Base-by-base conservation (phyloP, 2,888 invertebrate species). In the Hetaerina titia region DNA sequence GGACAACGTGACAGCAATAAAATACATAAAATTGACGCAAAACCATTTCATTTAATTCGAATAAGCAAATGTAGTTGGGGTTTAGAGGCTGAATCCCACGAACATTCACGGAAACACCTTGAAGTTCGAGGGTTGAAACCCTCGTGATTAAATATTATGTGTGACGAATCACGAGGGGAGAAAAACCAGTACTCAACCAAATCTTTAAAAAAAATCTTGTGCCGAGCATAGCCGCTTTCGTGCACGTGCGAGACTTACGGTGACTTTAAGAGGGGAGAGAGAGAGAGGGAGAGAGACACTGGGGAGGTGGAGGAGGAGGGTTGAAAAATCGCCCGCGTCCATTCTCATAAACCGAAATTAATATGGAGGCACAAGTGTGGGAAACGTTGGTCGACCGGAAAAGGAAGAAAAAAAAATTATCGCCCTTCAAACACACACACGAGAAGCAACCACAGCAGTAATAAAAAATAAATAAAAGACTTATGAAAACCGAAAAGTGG, bases 321-420 rank as follows among this genome's bases (percentile, higher is more conserved):
- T n/a, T n/a, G n/a, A 22, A 69, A 69, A 81, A 81, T 81, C 81
- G 25, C 31, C 13, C n/a, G 31, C 81, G 81, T 81, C 31, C 31
- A 11, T 81, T 81, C 81, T 81, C 31, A 31, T 81, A 81, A 81
- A 81, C 81, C 81, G n/a, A 81, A 81, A 81, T 81, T 81, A 81
- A 81, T 81, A 81, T 81, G 81, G 81, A 81, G 31, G 13, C 81
- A 31, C 25, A 31, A 81, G 81, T 31, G 81, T 81, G 81, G 81
- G 81, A 81, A 81, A 31, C 31, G 81, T 31, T 31, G 31, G 81
- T 31, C 81, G 81, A 31, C 13, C 69, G 19, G 13, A 11, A 15
- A 45, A 45, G 45, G 45, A 45, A 45, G 45, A 31, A 31, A 31
- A 81, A 81, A 81, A 31, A 22, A 69, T 22, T 7, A 22, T 69